These are phyloP conservation scores for Semotilus atromaculatus DNA, from an alignment of 2,797 vertebrate genomes.

Conservation along the genomic window DNA sequence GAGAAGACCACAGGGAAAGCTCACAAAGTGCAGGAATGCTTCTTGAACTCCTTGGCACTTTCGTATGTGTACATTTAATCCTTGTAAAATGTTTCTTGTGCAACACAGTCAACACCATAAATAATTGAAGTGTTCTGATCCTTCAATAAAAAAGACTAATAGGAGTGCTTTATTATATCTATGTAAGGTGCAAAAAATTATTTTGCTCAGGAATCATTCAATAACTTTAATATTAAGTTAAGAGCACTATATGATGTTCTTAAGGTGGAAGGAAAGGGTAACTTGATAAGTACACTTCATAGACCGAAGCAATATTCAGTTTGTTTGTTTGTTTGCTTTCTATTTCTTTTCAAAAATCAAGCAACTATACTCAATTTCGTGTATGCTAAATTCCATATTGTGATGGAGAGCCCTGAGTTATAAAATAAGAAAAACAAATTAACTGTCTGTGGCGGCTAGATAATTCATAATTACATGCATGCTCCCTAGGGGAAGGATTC, in stretches of 20 bases:
- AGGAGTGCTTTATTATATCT: background rate
- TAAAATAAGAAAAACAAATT: constrained; percentile 21
- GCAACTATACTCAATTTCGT: background rate
- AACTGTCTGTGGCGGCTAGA: constrained; percentile 24
- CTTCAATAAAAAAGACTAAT: background rate
- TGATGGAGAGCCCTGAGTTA: background rate
- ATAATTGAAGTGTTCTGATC: background rate
- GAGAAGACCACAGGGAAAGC: constrained; percentile 62
- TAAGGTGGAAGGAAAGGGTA: background rate
- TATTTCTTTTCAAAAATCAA: background rate
- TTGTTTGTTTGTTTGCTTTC: constrained; percentile 7
- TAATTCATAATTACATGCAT: constrained; percentile 70
- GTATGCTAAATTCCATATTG: background rate
- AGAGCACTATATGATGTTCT: background rate
- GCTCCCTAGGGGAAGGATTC: constrained; percentile 62
- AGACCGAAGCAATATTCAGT: background rate
- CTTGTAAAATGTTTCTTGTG: constrained; percentile 39
- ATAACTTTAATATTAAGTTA: background rate
- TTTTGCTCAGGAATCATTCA: background rate
- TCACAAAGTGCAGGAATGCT: constrained; percentile 70
- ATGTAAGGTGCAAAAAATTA: background rate
- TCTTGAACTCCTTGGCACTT: constrained; percentile 48
- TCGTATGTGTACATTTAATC: constrained; percentile 20
- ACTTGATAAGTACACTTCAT: background rate
- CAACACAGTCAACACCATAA: constrained; percentile 5